Evolutionary conservation across 2,888 invertebrate species (phyloP).

Genomic region (Ariolimax columbianus): DNA sequence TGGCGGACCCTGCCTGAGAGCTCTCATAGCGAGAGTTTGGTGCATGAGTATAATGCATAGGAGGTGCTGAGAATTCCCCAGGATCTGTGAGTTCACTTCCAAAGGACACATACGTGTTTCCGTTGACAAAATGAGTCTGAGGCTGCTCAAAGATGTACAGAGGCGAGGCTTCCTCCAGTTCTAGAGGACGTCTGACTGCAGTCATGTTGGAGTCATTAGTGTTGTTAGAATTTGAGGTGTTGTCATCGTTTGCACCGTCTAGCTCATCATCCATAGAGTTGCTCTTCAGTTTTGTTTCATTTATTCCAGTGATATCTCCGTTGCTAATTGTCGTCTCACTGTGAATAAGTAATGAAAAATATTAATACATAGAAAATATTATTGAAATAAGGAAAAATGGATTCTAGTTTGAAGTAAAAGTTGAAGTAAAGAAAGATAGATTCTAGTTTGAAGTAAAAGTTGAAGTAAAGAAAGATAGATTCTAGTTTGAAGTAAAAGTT

Average conservation of each 20-base stretch:
- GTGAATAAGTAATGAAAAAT: background rate
- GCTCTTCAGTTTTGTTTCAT: conserved; percentile 48
- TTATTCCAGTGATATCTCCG: conserved; percentile 28
- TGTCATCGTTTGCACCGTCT: conserved; percentile 48
- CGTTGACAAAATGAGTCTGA: conserved; percentile 55
- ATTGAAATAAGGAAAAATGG: conserved; percentile 1
- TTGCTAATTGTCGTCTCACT: conserved; percentile 38
- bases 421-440: conserved; percentile 17
- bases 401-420: background rate
- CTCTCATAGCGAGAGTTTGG: conserved; percentile 61
- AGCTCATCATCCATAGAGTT: conserved; percentile 44
- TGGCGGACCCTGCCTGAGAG: conserved; percentile 71
- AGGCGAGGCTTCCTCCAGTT: conserved; percentile 46
- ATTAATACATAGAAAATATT: background rate
- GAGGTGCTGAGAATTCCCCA: conserved; percentile 61
- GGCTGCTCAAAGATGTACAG: conserved; percentile 53
- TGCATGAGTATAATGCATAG: conserved; percentile 57
- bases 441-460: background rate
- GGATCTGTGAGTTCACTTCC: conserved; percentile 69
- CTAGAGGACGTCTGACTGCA: conserved; percentile 47
- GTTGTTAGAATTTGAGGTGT: conserved; percentile 52
- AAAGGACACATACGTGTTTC: conserved; percentile 74
- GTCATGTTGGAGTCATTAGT: conserved; percentile 55
- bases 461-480: no score
- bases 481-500: no score